phyloP scores from a whole-genome alignment of 2,113 vertebrate species.

The Daboia siamensis region DNA sequence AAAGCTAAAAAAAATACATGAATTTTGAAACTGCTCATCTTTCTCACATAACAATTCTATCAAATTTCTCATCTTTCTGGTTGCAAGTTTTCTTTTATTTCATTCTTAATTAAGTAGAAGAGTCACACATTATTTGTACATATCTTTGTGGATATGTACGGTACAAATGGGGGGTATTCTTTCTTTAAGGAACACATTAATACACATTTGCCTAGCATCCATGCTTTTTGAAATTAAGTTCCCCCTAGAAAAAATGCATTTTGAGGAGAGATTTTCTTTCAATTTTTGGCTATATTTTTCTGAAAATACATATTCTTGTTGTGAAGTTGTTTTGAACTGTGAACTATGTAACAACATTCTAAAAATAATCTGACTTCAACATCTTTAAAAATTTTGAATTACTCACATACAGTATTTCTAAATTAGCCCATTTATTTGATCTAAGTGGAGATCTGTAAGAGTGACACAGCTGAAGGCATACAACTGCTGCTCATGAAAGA shows the following conservation, averaged over 20 bases:
- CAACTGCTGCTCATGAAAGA: neutral
- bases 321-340: neutral
- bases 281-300: neutral
- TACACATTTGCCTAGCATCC: neutral
- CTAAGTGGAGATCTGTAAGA: neutral
- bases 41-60: neutral
- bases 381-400: neutral
- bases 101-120: neutral
- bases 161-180: neutral
- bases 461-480: no score
- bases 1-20: neutral
- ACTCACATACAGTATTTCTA: neutral
- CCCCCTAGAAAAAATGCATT: neutral
- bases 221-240: neutral
- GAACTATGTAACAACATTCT: neutral
- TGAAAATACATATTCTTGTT: neutral
- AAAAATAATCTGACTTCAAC: neutral
- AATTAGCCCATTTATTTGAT: neutral
- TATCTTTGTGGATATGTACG: neutral
- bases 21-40: neutral
- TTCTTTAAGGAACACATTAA: neutral
- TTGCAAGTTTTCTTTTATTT: neutral
- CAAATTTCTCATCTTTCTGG: neutral
- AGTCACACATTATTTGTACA: neutral
- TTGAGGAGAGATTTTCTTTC: neutral